Percentiles rank a stretch among this genome's conserved stretches.
These are phyloP conservation scores for Thera obeliscata DNA, from an alignment of 2,888 invertebrate species.

Conservation along the genomic window DNA sequence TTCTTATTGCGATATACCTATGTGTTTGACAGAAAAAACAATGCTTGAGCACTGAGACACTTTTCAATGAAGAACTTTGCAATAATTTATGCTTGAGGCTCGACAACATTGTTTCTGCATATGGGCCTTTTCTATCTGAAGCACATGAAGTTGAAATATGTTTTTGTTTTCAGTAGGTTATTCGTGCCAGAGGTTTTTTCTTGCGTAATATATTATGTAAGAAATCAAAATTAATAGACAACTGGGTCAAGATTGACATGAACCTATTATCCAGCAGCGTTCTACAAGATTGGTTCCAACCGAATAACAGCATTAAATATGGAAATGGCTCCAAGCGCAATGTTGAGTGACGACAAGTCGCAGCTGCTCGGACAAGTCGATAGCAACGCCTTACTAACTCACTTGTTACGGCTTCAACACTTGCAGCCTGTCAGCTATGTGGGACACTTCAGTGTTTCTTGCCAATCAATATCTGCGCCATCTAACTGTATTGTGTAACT, in stretches of 20 bases:
- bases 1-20: constrained; percentile 30
- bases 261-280: constrained; percentile 25
- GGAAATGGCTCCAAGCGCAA: constrained; percentile 37
- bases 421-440: constrained; percentile 42
- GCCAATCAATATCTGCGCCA: constrained; percentile 53
- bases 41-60: no score
- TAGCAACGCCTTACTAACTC: constrained; percentile 44
- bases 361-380: constrained; percentile 37
- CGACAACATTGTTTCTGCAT: no score
- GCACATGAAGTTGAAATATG: not conserved
- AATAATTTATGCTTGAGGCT: no score
- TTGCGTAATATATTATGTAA: not conserved
- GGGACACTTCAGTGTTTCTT: constrained; percentile 45
- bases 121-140: no score
- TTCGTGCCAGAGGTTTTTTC: not conserved
- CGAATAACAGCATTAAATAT: constrained; percentile 37
- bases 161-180: not conserved
- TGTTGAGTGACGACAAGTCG: constrained; percentile 43
- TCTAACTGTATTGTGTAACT: constrained; percentile 51
- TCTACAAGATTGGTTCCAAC: constrained; percentile 26
- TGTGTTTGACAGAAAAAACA: no score
- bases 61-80: no score
- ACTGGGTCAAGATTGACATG: constrained; percentile 20
- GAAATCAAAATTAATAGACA: constrained; percentile 11
- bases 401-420: constrained; percentile 44